A percentile compares a stretch with the other conserved stretches of the same genome.
phyloP scores from a whole-genome alignment of 2,797 vertebrate species.

The Halcyon leucocephala region DNA sequence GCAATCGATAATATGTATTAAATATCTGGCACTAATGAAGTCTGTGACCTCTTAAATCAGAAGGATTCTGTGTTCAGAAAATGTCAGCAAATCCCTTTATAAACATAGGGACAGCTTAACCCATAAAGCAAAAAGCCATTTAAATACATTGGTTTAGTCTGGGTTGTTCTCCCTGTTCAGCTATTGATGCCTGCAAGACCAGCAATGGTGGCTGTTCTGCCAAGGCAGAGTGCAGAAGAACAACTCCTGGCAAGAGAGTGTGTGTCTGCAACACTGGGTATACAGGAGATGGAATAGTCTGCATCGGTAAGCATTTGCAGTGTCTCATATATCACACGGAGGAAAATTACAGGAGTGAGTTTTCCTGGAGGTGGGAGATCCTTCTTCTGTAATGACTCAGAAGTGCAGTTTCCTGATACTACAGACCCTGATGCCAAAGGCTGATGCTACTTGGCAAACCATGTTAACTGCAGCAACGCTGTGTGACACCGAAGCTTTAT shows the following conservation, averaged over 20 bases:
- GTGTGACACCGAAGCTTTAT: neutral
- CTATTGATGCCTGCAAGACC: constrained; percentile 81
- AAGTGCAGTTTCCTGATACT: neutral
- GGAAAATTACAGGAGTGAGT: neutral
- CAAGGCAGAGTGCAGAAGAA: constrained; percentile 86
- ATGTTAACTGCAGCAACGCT: accelerated
- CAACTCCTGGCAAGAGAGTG: constrained; percentile 82
- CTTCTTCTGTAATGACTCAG: neutral
- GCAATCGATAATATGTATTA: neutral
- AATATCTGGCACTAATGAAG: neutral
- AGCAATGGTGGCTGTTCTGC: constrained; percentile 88
- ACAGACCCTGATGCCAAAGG: neutral
- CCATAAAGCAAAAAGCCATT: neutral
- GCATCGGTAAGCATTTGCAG: constrained; percentile 79
- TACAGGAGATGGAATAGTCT: constrained; percentile 88
- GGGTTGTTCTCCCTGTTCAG: constrained; percentile 59
- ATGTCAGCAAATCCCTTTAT: neutral
- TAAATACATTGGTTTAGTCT: neutral
- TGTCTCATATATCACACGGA: accelerated
- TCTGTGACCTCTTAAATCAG: neutral
- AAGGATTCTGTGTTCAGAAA: neutral
- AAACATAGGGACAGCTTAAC: neutral
- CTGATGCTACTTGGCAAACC: neutral
- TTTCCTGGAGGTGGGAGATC: neutral
- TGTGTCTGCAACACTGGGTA: constrained; percentile 85